Percentiles rank a stretch among this genome's conserved stretches.
Evolutionary conservation across 2,888 invertebrate genomes (phyloP).

Genomic region (Plebejus melissa): DNA sequence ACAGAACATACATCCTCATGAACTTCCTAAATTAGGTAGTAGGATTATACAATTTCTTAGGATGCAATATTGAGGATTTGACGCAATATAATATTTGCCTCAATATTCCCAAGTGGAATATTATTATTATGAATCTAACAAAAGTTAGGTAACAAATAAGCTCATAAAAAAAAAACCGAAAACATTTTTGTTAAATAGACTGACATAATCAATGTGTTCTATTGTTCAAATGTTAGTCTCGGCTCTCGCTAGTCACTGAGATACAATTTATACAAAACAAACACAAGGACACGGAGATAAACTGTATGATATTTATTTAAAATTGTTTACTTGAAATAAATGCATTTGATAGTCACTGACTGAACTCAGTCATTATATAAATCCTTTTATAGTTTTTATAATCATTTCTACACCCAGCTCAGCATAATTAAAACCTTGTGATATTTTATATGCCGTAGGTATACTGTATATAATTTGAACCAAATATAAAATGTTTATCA

Average conservation of each 20-base stretch:
- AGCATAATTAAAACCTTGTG: background rate
- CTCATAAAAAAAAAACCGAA: background rate
- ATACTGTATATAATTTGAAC: background rate
- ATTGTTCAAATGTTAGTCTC: constrained; percentile 6
- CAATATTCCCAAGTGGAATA: no score
- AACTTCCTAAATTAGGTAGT: no score
- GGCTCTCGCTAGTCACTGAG: background rate
- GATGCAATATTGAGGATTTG: no score
- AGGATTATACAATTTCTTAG: no score
- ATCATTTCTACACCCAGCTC: background rate
- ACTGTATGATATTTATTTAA: background rate
- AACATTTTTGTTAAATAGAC: constrained; percentile 3
- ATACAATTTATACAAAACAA: constrained; percentile 11
- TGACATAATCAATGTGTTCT: background rate
- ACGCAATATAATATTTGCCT: no score
- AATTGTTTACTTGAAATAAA: background rate
- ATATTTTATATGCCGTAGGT: background rate
- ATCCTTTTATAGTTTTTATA: background rate
- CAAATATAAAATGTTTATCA: background rate
- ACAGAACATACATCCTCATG: no score
- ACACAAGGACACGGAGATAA: constrained; percentile 8
- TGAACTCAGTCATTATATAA: background rate
- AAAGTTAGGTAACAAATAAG: no score
- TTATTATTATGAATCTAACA: no score
- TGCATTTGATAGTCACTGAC: background rate